Evolutionary conservation across 1,140 invertebrate genomes (phyloP).

Genomic region (Eueides isabella): DNA sequence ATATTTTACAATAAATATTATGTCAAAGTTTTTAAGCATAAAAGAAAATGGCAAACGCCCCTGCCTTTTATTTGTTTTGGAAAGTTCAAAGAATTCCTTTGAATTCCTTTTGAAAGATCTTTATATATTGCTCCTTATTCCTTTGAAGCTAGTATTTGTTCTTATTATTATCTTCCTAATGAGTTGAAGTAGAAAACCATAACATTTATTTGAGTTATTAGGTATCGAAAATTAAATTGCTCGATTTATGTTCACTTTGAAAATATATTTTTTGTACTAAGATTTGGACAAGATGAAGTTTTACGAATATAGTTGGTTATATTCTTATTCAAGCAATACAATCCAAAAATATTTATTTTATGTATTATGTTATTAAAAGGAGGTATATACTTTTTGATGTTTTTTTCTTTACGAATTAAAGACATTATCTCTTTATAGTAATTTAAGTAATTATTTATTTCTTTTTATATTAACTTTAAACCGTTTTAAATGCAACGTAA

Average conservation of each 20-base stretch:
- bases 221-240: not conserved
- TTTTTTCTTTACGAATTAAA: too few species aligned
- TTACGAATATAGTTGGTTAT: too few species aligned
- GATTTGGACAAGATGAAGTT: too few species aligned
- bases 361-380: too few species aligned
- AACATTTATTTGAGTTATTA: conserved; percentile 4
- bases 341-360: too few species aligned
- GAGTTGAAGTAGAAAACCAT: conserved; percentile 5
- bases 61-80: conserved; percentile 8
- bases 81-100: conserved; percentile 18
- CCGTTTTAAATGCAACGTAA: not conserved
- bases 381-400: too few species aligned
- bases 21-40: conserved; percentile 11
- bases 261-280: not conserved
- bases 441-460: too few species aligned
- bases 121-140: conserved; percentile 20
- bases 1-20: conserved; percentile 14
- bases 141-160: conserved; percentile 13
- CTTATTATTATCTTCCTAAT: conserved; percentile 7
- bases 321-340: too few species aligned
- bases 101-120: conserved; percentile 13
- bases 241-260: not conserved
- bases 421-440: too few species aligned
- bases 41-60: conserved; percentile 8
- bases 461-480: too few species aligned